phyloP scores from a whole-genome alignment of 2,113 vertebrate species.

The Mellivora capensis region DNA sequence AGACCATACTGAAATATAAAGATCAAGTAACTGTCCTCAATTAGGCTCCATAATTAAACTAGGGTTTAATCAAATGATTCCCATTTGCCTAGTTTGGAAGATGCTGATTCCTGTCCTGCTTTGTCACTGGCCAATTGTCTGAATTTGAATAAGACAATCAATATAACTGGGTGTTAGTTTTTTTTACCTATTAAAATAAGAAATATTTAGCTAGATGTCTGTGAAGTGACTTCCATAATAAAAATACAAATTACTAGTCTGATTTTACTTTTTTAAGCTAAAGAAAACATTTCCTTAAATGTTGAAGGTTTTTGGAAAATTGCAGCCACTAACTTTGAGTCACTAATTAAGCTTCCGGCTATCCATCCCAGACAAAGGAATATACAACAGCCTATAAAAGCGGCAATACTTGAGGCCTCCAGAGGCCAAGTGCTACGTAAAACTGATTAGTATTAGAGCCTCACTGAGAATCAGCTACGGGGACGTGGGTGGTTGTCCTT shows the following conservation, averaged over 20 bases:
- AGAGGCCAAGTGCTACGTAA: neutral
- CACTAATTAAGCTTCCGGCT: neutral
- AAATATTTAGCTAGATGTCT: neutral
- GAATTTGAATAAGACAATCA: neutral
- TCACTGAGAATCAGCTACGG: neutral
- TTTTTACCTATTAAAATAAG: neutral
- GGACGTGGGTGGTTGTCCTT: neutral
- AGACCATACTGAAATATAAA: neutral
- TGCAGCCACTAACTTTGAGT: conserved; percentile 3
- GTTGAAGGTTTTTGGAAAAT: neutral
- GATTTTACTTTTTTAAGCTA: neutral
- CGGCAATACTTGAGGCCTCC: neutral
- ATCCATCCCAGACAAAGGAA: neutral
- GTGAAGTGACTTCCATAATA: neutral
- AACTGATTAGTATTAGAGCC: neutral
- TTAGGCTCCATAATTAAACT: conserved; percentile 16
- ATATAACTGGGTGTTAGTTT: neutral
- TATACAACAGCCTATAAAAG: neutral
- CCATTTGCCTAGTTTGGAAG: neutral
- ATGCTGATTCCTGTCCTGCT: neutral
- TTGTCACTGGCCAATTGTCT: neutral
- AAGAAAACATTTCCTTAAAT: neutral
- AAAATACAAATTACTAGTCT: neutral
- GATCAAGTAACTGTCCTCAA: neutral
- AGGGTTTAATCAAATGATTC: neutral